A percentile compares a stretch with the other conserved stretches of the same genome.
Evolutionary conservation across 2,888 invertebrate species (phyloP).

Genomic region (Adelphocoris suturalis): DNA sequence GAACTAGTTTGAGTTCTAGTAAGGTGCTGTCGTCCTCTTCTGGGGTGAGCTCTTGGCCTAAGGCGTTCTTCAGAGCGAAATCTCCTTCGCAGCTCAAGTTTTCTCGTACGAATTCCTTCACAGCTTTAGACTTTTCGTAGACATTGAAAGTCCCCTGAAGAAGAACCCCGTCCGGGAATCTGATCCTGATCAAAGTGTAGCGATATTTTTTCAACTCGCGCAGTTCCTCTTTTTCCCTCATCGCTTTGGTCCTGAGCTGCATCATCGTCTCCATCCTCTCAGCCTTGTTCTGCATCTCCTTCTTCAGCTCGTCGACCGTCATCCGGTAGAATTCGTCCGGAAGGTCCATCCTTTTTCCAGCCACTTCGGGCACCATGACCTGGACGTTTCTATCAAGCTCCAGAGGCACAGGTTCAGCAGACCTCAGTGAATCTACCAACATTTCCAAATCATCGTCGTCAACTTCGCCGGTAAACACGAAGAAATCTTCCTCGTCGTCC

Average conservation of each 20-base stretch:
- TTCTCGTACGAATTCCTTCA: conserved; percentile 90
- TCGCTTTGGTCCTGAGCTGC: conserved; percentile 94
- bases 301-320: conserved; percentile 89
- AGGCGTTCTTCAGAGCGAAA: conserved; percentile 85
- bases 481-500: conserved; percentile 84
- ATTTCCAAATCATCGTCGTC: conserved; percentile 81
- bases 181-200: conserved; percentile 90
- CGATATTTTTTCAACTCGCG: conserved; percentile 90
- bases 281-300: conserved; percentile 85
- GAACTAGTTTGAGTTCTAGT: conserved; percentile 88
- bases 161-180: conserved; percentile 92
- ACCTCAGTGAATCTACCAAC: conserved; percentile 87
- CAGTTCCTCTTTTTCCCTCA: conserved; percentile 94
- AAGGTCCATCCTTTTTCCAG: conserved; percentile 84
- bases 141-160: conserved; percentile 94
- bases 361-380: conserved; percentile 89
- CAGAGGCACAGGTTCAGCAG: conserved; percentile 89
- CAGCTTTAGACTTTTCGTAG: conserved; percentile 86
- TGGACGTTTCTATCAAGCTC: conserved; percentile 92
- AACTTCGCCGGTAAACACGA: conserved; percentile 82
- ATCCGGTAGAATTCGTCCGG: conserved; percentile 92
- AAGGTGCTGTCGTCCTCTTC: conserved; percentile 87
- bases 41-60: conserved; percentile 83
- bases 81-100: conserved; percentile 86
- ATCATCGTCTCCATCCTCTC: conserved; percentile 90